A percentile compares a stretch with the other conserved stretches of the same genome.
Evolutionary conservation across 2,113 vertebrate genomes (phyloP).

Genomic region (Australoheros scitulus): DNA sequence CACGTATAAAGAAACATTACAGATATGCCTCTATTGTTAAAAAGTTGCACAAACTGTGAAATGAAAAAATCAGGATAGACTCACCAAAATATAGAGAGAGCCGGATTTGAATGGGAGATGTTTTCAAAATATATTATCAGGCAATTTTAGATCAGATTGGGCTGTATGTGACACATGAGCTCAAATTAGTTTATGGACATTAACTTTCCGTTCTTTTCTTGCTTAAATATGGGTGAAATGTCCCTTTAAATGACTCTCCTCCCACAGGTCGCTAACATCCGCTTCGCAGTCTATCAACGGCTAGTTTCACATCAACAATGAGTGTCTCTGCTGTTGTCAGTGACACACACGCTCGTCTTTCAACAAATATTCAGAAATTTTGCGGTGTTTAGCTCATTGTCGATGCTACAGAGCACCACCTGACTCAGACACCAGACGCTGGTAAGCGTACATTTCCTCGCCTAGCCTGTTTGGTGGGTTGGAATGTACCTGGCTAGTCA

Average conservation of each 20-base stretch:
- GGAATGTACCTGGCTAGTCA: conserved; percentile 32
- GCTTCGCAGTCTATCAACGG: conserved; percentile 51
- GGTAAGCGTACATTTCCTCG: conserved; percentile 53
- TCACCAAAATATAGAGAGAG: background rate
- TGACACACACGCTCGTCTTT: conserved; percentile 23
- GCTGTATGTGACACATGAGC: background rate
- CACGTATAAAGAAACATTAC: background rate
- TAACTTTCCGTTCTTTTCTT: no score
- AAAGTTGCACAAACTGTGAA: background rate
- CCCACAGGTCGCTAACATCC: conserved; percentile 50
- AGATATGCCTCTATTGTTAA: background rate
- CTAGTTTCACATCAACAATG: conserved; percentile 76
- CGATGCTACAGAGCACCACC: background rate
- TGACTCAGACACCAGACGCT: background rate
- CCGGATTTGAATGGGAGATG: background rate
- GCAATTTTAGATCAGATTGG: no score
- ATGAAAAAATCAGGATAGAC: background rate
- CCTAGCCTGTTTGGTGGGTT: conserved; percentile 29
- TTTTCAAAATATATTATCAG: background rate
- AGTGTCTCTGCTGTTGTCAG: conserved; percentile 38
- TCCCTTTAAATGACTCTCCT: conserved; percentile 69
- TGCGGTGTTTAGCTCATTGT: background rate
- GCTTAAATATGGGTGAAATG: conserved; percentile 5
- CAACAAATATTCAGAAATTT: background rate
- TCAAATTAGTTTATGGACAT: background rate